These are phyloP conservation scores for Neria commutata DNA, from an alignment of 2,888 invertebrate species.

Conservation along the genomic window DNA sequence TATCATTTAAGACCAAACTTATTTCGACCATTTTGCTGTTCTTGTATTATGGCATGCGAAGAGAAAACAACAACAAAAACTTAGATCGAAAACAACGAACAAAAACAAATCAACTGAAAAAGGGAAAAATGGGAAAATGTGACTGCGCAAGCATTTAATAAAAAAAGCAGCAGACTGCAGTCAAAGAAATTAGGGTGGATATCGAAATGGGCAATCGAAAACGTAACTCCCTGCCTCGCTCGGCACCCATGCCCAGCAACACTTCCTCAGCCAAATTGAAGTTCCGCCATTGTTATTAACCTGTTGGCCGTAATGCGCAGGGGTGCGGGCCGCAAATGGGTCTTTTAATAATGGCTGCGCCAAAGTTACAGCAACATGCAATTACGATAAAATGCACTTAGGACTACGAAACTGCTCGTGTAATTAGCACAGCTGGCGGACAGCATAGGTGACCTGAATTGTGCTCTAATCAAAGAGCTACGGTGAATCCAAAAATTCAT, in stretches of 20 bases:
- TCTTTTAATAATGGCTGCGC: neutral
- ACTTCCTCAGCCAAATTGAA: constrained; percentile 39
- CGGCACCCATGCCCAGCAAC: constrained; percentile 27
- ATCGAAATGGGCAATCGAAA: no score
- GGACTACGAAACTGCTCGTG: no score
- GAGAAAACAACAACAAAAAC: neutral
- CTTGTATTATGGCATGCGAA: neutral
- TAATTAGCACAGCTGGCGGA: no score
- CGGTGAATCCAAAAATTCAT: no score
- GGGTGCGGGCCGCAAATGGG: neutral
- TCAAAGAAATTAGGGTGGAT: constrained; percentile 15
- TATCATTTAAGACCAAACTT: neutral
- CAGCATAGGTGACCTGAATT: no score
- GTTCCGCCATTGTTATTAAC: constrained; percentile 51
- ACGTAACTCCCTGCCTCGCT: constrained; percentile 13
- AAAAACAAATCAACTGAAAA: neutral
- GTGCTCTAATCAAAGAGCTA: no score
- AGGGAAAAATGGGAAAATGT: neutral
- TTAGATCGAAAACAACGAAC: neutral
- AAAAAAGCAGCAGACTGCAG: neutral
- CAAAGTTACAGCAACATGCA: neutral
- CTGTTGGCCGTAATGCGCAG: constrained; percentile 43
- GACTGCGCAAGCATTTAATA: constrained; percentile 17
- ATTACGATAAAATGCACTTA: no score
- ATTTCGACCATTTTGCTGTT: neutral